Evolutionary conservation across 2,888 invertebrate genomes (phyloP), one percentile per base, ranked within the genome.

Genomic region (Anoncus sp.): DNA sequence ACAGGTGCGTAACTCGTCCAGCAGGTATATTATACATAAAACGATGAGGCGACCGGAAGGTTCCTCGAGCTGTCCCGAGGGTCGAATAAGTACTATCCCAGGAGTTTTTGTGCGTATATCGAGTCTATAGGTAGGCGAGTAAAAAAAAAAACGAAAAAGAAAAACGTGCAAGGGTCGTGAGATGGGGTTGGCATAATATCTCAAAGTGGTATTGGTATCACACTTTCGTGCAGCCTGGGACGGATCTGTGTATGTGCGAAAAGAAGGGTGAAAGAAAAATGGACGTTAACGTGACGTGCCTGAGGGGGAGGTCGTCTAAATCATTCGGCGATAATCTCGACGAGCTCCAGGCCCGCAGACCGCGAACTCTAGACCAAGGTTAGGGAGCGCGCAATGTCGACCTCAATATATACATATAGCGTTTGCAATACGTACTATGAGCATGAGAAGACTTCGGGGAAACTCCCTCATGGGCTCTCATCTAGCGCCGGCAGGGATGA

Each of bases 311-410:
- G 80, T 75, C 72, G 82, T 83, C 80, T 82, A 81, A 85, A 83
- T 85, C 81, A 84, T 84, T 80, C 71, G 79, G 74, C 66, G 80
- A 84, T 83, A 83, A 85, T 83, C 82, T 83, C 70, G 62, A 31
- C 75, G 75, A 75, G 78, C 60, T 70, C 35, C 18, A 20, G 75
- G 40, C n/a, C 47, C 31, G 6, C n/a, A 60, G 27, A n/a, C 20
- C 45, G 43, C 45, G 43, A 40, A 53, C 60, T 24, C 22, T 76
- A 69, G 79, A 62, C 60, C 45, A 77, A 70, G 74, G 67, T 80
- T 62, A 49, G 72, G 38, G 69, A 79, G 74, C 77, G 69, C 76
- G 51, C 38, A 60, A 40, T 40, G 57, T 57, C 75, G 63, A 59
- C 10, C 31, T 45, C 24, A 20, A 55, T 62, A 12, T 45, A 40